Conservation (phyloP, 2,113 vertebrate species). For the Phaethon lepturus region DNA sequence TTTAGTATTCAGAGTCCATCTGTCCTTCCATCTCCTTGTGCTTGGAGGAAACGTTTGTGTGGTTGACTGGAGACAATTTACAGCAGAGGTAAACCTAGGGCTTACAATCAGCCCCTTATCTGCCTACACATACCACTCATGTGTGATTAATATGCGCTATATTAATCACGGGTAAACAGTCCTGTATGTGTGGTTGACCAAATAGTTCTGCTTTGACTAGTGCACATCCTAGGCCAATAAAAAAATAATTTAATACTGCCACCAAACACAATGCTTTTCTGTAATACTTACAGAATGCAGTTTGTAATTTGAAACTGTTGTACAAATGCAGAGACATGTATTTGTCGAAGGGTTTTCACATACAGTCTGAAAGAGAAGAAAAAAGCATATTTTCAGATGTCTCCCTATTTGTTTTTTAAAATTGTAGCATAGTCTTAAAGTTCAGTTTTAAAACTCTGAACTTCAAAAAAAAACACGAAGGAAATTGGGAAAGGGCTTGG, state of each 20-base stretch:
- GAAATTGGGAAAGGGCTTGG: neutral
- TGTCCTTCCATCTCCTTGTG: neutral
- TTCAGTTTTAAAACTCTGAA: neutral
- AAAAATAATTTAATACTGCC: neutral
- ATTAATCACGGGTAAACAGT: neutral
- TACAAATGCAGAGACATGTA: neutral
- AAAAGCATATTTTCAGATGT: neutral
- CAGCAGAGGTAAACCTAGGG: neutral
- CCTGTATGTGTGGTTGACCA: neutral
- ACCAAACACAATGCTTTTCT: slow-evolving; percentile 19
- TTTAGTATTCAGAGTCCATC: neutral
- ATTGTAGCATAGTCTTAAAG: neutral
- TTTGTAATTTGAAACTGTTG: slow-evolving; percentile 34
- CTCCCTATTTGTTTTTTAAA: neutral
- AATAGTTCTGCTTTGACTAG: slow-evolving; percentile 16
- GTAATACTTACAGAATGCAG: neutral
- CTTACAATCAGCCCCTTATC: neutral
- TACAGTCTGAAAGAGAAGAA: neutral
- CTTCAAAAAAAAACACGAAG: neutral
- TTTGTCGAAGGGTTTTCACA: neutral
- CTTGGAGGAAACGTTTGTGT: neutral
- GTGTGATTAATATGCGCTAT: neutral
- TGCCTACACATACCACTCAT: neutral
- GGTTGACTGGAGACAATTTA: neutral
- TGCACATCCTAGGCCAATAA: slow-evolving; percentile 16